phyloP scores from a whole-genome alignment of 1,140 invertebrate genomes.

The Vanessa atalanta region DNA sequence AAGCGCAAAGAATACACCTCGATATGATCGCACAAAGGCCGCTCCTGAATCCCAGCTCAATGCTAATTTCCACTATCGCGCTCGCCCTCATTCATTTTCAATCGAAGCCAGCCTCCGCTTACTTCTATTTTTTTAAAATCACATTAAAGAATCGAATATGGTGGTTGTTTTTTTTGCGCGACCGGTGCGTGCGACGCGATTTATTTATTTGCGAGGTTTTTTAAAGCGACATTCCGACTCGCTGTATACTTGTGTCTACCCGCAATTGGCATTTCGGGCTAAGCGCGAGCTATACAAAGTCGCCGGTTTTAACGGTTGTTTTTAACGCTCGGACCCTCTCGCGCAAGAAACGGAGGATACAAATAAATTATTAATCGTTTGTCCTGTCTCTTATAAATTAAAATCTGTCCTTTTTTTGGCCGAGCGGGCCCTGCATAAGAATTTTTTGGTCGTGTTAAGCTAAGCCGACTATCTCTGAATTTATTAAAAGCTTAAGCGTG shows the following conservation, averaged over 20 bases:
- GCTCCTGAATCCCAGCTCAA: slow-evolving; percentile 77
- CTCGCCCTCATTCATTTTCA: slow-evolving; percentile 80
- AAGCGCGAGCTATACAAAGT: slow-evolving; percentile 78
- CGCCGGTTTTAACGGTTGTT: slow-evolving; percentile 79
- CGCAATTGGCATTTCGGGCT: slow-evolving; percentile 79
- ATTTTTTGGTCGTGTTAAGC: slow-evolving; percentile 71
- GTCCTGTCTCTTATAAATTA: slow-evolving; percentile 81
- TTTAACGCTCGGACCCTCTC: slow-evolving; percentile 74
- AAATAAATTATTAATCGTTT: slow-evolving; percentile 82
- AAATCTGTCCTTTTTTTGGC: slow-evolving; percentile 77
- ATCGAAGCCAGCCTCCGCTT: slow-evolving; percentile 74
- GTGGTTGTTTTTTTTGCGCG: slow-evolving; percentile 66
- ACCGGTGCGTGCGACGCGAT: slow-evolving; percentile 77
- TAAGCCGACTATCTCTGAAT: slow-evolving; percentile 72
- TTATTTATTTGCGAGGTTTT: slow-evolving; percentile 79
- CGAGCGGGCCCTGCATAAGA: slow-evolving; percentile 52
- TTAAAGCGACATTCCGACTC: slow-evolving; percentile 78
- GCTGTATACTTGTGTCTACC: slow-evolving; percentile 80
- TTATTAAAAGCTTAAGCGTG: slow-evolving; percentile 77
- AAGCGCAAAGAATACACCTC: slow-evolving; percentile 81
- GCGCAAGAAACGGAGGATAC: slow-evolving; percentile 74
- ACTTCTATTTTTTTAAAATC: slow-evolving; percentile 79
- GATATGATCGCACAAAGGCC: slow-evolving; percentile 80
- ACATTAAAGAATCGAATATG: slow-evolving; percentile 81
- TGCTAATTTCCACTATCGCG: slow-evolving; percentile 81